These are phyloP conservation scores for Eurystomus gularis DNA, from an alignment of 2,113 vertebrate genomes.

Conservation along the genomic window DNA sequence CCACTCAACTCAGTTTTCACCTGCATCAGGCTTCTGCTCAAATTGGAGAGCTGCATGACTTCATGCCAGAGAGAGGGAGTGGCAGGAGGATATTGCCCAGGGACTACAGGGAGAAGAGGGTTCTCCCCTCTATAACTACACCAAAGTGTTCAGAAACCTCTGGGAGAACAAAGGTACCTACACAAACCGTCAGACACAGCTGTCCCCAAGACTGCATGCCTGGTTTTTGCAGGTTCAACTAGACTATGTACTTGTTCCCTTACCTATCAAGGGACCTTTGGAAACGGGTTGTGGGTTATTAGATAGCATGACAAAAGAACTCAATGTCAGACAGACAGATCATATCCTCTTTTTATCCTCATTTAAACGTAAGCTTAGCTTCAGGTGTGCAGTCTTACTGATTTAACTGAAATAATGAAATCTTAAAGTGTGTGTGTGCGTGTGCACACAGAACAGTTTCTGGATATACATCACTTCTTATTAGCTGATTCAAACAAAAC, in stretches of 20 bases:
- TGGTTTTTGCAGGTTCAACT: neutral
- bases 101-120: neutral
- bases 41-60: neutral
- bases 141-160: neutral
- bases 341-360: neutral
- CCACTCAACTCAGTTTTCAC: neutral
- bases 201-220: neutral
- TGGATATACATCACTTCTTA: neutral
- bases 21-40: neutral
- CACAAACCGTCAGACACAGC: neutral
- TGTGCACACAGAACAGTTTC: neutral
- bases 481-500: neutral
- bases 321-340: fast-evolving
- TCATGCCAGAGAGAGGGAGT: neutral
- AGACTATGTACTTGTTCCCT: neutral
- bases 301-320: neutral
- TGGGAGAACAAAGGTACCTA: neutral
- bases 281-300: neutral
- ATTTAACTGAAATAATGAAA: neutral
- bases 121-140: neutral
- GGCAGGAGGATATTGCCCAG: fast-evolving
- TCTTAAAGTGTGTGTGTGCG: fast-evolving
- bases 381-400: neutral
- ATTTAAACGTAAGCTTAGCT: neutral
- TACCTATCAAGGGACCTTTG: neutral